Evolutionary conservation across 2,797 vertebrate species (phyloP), one percentile per base, ranked within the genome.

Genomic region (Catamblyrhynchus diadema): DNA sequence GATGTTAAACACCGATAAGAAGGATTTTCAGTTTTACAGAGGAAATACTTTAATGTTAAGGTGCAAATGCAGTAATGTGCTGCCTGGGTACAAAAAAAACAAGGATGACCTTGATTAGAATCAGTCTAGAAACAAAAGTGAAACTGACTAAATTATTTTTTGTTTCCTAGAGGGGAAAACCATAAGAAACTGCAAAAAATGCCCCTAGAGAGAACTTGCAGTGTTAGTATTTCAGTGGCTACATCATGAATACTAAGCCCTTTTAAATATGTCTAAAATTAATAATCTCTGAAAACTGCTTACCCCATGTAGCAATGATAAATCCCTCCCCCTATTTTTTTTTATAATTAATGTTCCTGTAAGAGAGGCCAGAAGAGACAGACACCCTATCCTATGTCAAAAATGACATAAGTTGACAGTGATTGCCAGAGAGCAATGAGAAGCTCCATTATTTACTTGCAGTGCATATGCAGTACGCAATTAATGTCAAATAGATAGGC

Each of bases 91-190:
- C 66, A 81, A 88, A 82, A 88, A 82, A 74, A 69, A 19, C 24
- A 33, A 69, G 57, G 54, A 78, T 78, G 69, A 73, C 32, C 64
- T 93, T 9, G 4, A 54, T 50, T 81, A 78, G 60, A 85, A 90
- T 41, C 1, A 2, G 39, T 67, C 53, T 69, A 77, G 65, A 96
- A 95, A 89, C 75, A 95, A 95, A 96, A 96, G 91, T 54, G 69
- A 96, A 96, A 94, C 74, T 1, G 2, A 67, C 16, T 83, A 54
- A 56, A 57, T 59, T 57, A 44, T 61, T 93, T 86, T 86, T 78
- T 82, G 8, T 83, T 91, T 88, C 79, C 37, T 78, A 79, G 37
- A 54, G 18, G 18, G 24, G 30, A 86, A 88, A 86, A 47, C 8
- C 53, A 77, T 47, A 8, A 81, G 80, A 88, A 89, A 23, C 17